These are phyloP conservation scores for Xylota sylvarum DNA, from an alignment of 2,888 invertebrate genomes.

Conservation along the genomic window DNA sequence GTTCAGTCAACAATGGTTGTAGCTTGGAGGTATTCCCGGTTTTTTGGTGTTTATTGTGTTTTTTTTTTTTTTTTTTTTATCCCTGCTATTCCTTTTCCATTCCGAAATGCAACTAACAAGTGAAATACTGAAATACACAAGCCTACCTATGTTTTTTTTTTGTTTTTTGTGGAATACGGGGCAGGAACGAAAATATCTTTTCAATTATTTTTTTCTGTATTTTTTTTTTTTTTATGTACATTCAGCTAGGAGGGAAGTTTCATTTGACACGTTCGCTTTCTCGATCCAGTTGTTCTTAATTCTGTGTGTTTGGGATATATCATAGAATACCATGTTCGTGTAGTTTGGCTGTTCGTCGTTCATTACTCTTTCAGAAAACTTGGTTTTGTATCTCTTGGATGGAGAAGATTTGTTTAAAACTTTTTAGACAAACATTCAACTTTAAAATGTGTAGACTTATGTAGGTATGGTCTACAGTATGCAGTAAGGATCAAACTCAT, in stretches of 20 bases:
- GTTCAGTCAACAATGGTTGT: constrained; percentile 68
- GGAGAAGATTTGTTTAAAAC: not conserved
- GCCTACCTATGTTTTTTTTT: constrained; percentile 39
- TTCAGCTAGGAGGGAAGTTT: constrained; percentile 52
- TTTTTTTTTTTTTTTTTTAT: constrained; percentile 19
- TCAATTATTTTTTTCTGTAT: constrained; percentile 57
- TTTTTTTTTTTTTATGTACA: constrained; percentile 19
- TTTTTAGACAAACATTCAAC: not conserved
- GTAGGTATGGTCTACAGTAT: no score
- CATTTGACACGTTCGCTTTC: constrained; percentile 70
- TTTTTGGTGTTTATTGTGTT: constrained; percentile 44
- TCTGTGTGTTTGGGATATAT: constrained; percentile 29
- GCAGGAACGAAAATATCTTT: constrained; percentile 62
- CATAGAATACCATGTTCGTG: constrained; percentile 3
- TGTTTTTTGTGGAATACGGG: constrained; percentile 23
- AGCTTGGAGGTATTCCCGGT: constrained; percentile 65
- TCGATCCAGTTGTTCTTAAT: constrained; percentile 50
- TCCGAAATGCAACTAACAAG: constrained; percentile 61
- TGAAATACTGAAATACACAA: constrained; percentile 52
- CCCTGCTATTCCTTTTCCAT: constrained; percentile 11
- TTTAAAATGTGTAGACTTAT: no score
- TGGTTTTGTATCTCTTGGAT: constrained; percentile 3
- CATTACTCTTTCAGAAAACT: constrained; percentile 33
- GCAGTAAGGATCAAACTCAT: no score
- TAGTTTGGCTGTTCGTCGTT: constrained; percentile 35